Base-by-base conservation (phyloP, 2,888 invertebrate genomes). In the Schizotus pectinicornis region DNA sequence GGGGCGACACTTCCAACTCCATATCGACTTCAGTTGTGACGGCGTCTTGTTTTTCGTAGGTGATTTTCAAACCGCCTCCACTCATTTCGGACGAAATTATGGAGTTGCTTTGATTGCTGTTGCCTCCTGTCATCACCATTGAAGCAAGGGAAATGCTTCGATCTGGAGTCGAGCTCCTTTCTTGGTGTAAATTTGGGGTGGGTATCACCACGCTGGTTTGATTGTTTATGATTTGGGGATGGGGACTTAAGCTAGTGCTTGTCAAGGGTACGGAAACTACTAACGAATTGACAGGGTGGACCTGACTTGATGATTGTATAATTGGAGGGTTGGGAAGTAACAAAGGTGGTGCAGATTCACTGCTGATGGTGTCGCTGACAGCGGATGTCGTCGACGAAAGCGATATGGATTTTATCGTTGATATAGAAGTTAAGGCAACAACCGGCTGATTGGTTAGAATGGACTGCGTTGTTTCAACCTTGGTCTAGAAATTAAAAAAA, bases 231-330 rank as follows among this genome's bases (percentile, higher is more conserved):
- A 76, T 74, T 67, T 79, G 61, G 37, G 70, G 63, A 62, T 71
- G 72, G 3, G 79, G 78, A 64, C 77, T 79, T 42, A 83, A 66
- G 46, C 80, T 79, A 11, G 81, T 80, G 47, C 79, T 82, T 9
- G 84, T 82, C 61, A 88, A 75, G 61, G 88, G 87, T 63, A 88
- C 86, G 14, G 87, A 87, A 12, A 88, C 87, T 47, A 86, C 86
- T 64, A 88, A 68, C 8, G 82, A 76, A 33, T 70, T 68, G n/a
- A 69, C 70, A 64, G 61, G 66, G 46, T 55, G 58, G 45, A 64
- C 35, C 33, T 36, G 11, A 8, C 8, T 14, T 41, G 47, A 35
- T 31, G 57, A 55, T 49, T 66, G 54, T 33, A 58, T 52, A 38
- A 50, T 56, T 45, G 63, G 52, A 45, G 58, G 2, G 67, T 46